Evolutionary conservation across 1,140 invertebrate genomes (phyloP), one percentile per base, ranked within the genome.

Genomic region (Drosophila quadrilineata): DNA sequence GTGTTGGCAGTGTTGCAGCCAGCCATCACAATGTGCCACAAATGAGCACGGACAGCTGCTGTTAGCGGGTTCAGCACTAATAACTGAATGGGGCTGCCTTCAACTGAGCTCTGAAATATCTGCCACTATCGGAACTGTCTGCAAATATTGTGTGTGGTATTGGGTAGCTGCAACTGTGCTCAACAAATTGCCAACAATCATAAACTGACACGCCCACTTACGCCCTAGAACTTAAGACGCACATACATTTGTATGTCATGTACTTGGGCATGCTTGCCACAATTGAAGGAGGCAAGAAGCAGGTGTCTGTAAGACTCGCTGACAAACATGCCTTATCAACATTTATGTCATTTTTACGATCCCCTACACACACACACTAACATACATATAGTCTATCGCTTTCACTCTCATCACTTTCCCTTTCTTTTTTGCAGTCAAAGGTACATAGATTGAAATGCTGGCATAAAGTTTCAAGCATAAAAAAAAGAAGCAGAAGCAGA

Each of bases 321-420:
- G 66, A 80, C 75, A 70, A 84, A 84, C 79, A 70, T 84, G 79
- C 56, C 77, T 84, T 82, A 82, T 82, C 77, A 82, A 84, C 79
- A 71, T 82, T 82, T 82, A 84, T 82, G 77, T 35, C 77, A 77
- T 69, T 73, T 82, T 84, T 73, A 82, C 66, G 73, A 43, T 41
- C 6, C 21, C 24, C 2, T 1, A 48, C n/a, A 40, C 21, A 26
- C 4, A 9, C 41, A 40, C 36, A 60, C 38, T 41, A 17, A 19
- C 33, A 38, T 8, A 17, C 3, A 9, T 2, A 29, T n/a, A 17
- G 9, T 2, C 29, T n/a, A n/a, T n/a, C n/a, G n/a, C n/a, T n/a
- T n/a, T n/a, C n/a, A n/a, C n/a, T n/a, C n/a, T n/a, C n/a, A n/a
- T n/a, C n/a, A n/a, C n/a, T n/a, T n/a, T n/a, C n/a, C n/a, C n/a